Base-by-base conservation (phyloP, 1,140 invertebrate species). In the Cotesia chilonis region DNA sequence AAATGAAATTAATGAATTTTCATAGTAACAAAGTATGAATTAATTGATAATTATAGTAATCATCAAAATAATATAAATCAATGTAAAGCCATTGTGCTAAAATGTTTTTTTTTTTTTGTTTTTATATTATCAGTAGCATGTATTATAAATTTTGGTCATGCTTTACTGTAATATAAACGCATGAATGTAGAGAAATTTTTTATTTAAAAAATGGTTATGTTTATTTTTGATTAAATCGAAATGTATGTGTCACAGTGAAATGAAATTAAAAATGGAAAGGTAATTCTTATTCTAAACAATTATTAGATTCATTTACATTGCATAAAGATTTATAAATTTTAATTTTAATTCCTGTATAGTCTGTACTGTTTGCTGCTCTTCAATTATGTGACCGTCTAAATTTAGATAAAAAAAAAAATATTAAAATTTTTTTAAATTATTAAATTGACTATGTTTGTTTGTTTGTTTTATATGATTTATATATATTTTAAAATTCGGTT, bases 291-390 rank as follows among this genome's bases (percentile, higher is more conserved):
- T 28, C 28, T 10, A 73, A 70, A 61, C 47, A 70, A 71, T 35
- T 17, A 72, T 70, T 47, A 70, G 61, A 74, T 47, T 65, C 68
- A 74, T 70, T 70, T 70, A 74, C 67, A 70, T 74, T 47, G 10
- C 6, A 47, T 67, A 66, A 74, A 60, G 73, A 75, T 72, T 74
- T 75, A 73, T 75, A 75, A 72, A 69, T 76, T 67, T 76, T 63
- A 67, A 78, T 55, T 68, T 64, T 71, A 59, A n/a, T 54, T 67
- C 61, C 66, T 75, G 81, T 79, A 78, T 68, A 59, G 73, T 74
- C 61, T 51, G 70, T 55, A 76, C 77, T 76, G 64, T 82, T 83
- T 81, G 76, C 80, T 83, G 81, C 77, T 66, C 76, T 79, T 73
- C 76, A 76, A 70, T 54, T 74, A 72, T 77, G 77, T 77, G 57